phyloP scores from a whole-genome alignment of 2,888 invertebrate genomes.

The Dasysyrphus tricinctus region DNA sequence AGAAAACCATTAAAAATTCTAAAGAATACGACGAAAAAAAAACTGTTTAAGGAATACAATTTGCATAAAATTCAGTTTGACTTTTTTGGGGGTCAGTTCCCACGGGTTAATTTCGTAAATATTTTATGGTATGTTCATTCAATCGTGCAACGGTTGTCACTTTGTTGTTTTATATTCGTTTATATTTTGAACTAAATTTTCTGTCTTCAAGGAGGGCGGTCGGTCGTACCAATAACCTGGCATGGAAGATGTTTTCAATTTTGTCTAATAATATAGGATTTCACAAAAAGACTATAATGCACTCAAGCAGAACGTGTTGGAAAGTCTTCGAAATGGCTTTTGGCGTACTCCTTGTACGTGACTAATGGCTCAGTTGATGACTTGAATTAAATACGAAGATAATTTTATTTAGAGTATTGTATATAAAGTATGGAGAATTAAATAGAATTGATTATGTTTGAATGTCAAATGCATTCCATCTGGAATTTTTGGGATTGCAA shows the following conservation, averaged over 20 bases:
- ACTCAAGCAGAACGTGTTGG: constrained; percentile 66
- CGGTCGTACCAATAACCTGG: constrained; percentile 3
- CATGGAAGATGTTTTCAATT: constrained; percentile 53
- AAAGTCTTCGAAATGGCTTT: constrained; percentile 69
- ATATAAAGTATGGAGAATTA: background rate
- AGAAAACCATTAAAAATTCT: constrained; percentile 38
- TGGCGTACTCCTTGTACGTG: constrained; percentile 65
- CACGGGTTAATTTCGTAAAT: constrained; percentile 56
- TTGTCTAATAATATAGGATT: constrained; percentile 25
- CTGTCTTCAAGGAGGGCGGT: background rate
- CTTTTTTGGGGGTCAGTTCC: constrained; percentile 49
- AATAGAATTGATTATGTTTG: constrained; percentile 41
- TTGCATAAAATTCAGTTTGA: constrained; percentile 64
- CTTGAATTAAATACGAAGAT: constrained; percentile 48
- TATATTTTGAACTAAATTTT: background rate
- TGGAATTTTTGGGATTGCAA: constrained; percentile 2
- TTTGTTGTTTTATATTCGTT: background rate
- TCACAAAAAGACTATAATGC: constrained; percentile 38
- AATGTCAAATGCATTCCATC: constrained; percentile 33
- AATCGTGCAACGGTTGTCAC: constrained; percentile 64
- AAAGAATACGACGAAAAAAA: constrained; percentile 14
- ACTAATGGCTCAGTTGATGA: constrained; percentile 61
- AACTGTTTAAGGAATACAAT: constrained; percentile 42
- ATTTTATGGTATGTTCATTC: constrained; percentile 51
- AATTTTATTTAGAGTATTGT: constrained; percentile 20